Evolutionary conservation across 1,140 invertebrate genomes (phyloP), one percentile per base, ranked within the genome.

Genomic region (Euura saliciscinereae): DNA sequence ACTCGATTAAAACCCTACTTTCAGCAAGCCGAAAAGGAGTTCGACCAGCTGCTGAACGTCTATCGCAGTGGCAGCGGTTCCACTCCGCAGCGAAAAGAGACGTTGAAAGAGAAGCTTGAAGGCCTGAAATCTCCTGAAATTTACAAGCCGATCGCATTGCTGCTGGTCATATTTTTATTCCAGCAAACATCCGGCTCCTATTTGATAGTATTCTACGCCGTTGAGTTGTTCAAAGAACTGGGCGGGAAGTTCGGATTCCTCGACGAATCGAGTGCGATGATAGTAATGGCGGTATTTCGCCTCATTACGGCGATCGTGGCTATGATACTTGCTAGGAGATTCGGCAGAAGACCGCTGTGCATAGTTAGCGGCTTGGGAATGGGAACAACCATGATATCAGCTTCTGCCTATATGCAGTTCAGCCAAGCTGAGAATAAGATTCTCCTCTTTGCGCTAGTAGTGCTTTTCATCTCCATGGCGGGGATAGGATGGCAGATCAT

Each of bases 131-230:
- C 71, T n/a, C 84, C 87, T 0, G 80, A 74, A 45, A 83, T 87
- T 4, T 89, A 88, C 77, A 89, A 89, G 74, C 91, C 91, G 1
- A 75, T 90, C 0, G 44, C 84, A 3, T 85, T 91, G 4, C 82
- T 91, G 2, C 44, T 89, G 0, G 51, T 86, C 3, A 75, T 91
- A 13, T 89, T 92, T 73, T 28, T 89, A 0, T 83, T 91, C 3
- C 91, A 92, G 81, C 91, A 92, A 81, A 73, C 90, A 0, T 87
- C 89, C 3, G 91, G 91, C 8, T 84, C 85, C 46, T 92, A 94
- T 80, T 90, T 91, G 1, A 87, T 94, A 3, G 91, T 93, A 75
- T 93, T 93, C 78, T 94, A 93, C 78, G 90, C 92, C 0, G 89
- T 91, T 2, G 88, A 90, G 2, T 86, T 91, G 70, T 92, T 91